phyloP scores from a whole-genome alignment of 2,797 vertebrate species.

The Hipposideros larvatus region DNA sequence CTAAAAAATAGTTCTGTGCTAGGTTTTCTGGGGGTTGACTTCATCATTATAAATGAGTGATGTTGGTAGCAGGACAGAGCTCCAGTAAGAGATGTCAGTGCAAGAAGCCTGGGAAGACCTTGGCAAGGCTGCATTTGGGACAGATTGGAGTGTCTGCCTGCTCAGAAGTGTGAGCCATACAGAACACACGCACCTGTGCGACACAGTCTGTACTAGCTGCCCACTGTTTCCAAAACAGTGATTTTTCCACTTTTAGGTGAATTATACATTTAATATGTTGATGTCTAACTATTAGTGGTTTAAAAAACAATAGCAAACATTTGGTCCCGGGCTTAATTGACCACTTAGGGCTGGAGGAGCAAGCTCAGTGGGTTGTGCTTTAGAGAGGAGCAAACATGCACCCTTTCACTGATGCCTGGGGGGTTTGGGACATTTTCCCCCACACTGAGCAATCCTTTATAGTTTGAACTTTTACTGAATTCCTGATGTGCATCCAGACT shows the following conservation, averaged over 20 bases:
- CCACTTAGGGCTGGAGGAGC: neutral
- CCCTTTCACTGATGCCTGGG: neutral
- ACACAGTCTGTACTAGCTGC: constrained; percentile 80
- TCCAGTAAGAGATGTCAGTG: constrained; percentile 41
- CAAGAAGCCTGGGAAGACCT: constrained; percentile 79
- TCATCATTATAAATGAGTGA: neutral
- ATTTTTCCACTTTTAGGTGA: constrained; percentile 71
- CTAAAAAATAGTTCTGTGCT: neutral
- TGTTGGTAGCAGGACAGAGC: constrained; percentile 29
- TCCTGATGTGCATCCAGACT: neutral
- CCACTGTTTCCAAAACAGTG: constrained; percentile 82
- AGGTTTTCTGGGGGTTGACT: constrained; percentile 23
- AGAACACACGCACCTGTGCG: constrained; percentile 79
- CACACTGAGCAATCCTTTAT: neutral
- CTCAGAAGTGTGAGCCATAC: constrained; percentile 75
- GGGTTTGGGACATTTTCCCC: neutral
- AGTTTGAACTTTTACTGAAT: neutral
- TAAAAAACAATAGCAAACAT: constrained; percentile 53
- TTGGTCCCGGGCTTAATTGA: constrained; percentile 4
- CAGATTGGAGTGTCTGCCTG: constrained; percentile 83
- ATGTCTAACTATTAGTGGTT: constrained; percentile 51
- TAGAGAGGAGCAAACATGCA: neutral
- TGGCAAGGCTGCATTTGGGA: constrained; percentile 73
- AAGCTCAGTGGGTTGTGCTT: neutral
- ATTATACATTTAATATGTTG: constrained; percentile 63